Base-by-base conservation (phyloP, 1,140 invertebrate species). In the Apocrypta bakeri region DNA sequence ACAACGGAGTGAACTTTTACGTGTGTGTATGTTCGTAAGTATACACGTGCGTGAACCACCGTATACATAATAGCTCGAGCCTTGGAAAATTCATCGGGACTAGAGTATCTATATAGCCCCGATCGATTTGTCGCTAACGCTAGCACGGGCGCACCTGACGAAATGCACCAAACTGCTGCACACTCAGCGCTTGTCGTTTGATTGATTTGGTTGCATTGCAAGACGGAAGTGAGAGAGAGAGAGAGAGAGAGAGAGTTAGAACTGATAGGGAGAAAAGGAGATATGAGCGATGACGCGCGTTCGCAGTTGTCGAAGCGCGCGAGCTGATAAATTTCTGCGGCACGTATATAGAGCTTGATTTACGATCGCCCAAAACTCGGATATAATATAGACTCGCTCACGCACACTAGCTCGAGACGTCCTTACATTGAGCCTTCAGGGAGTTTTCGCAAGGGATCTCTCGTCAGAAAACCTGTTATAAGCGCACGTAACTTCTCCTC, bases 241-340 rank as follows among this genome's bases (percentile, higher is more conserved):
- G 37, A n/a, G 64, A 76, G 73, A 84, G 68, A 37, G 42, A 78
- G 24, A 83, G 33, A 81, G 33, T 61, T 24, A 27, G 64, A 37
- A n/a, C 48, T 21, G 78, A 73, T n/a, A 64, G 42, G 66, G 24
- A 64, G 24, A 63, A 29, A 63, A n/a, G 76, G 27, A 56, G n/a
- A 64, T 63, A 71, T 80, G 83, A 81, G 79, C 66, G 79, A 81
- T 81, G 83, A 81, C 64, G 66, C 71, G 66, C 78, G 72, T 71
- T 75, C 25, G 77, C 63, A 77, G 71, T 77, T 72, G 72, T 77
- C 79, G 79, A 81, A 84, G 83, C 63, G 78, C 63, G 78, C 78
- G 68, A 80, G 63, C 73, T 81, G 77, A 84, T 84, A 84, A 84
- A 84, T 81, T 81, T 79, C 68, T 56, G 48, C 48, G 24, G 61